Base-by-base conservation (phyloP, 2,888 invertebrate genomes). In the Julus scandinavius region DNA sequence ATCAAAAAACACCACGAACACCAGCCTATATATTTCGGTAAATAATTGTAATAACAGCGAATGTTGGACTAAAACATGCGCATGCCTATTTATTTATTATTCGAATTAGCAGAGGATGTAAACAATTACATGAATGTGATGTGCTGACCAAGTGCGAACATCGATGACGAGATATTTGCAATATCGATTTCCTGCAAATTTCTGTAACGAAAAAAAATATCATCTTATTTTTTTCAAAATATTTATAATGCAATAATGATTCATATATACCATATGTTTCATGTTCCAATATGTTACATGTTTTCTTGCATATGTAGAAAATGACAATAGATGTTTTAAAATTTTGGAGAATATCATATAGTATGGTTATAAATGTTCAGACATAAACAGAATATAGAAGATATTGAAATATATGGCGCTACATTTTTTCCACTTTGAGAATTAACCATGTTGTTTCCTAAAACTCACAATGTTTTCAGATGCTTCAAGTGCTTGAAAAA, bases 151-250 rank as follows among this genome's bases (percentile, higher is more conserved):
- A 91, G 90, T 58, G 92, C 91, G 88, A 95, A 94, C 50, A 93
- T 92, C 41, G 92, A 91, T 83, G 93, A 93, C 87, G 94, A 93
- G 13, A 94, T 93, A 89, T 92, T 91, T 13, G 92, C 91, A 88
- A 94, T 92, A 87, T 94, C 93, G 40, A 95, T 93, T 4, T 93
- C 94, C 88, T 94, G 93, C 45, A 95, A 91, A 90, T 94, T 93
- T 86, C 94, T 94, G 90, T 20, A 89, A 88, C 54, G 86, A 86
- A 29, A 45, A 41, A 84, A 83, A 86, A 87, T 54, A 87, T 87
- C 20, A 80, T 58, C 72, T n/a, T 7, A 63, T 17, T 63, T n/a
- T n/a, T n/a, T 6, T 20, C 29, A 29, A 29, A 29, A 29, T 29
- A 29, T 29, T 29, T 29, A 29, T 29, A 29, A 29, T 29, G 29